Conservation (phyloP, 2,888 invertebrate species). For the Drosophila hawaiiensis region DNA sequence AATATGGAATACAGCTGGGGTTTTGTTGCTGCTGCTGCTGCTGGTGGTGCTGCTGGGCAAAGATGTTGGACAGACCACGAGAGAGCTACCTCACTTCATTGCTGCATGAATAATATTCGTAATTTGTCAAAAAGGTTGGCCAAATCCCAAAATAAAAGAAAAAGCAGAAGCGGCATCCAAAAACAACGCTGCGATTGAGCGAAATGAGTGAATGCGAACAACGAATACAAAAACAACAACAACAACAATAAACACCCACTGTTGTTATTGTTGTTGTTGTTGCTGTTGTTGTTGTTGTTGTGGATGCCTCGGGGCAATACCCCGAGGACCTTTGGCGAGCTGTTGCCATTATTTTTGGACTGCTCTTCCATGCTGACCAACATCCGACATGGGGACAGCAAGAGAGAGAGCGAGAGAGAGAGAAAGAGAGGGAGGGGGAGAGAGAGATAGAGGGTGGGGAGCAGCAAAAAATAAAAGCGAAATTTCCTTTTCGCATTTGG, state of each 20-base stretch:
- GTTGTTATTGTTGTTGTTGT: constrained; percentile 2
- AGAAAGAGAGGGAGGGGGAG: not conserved
- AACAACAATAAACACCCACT: constrained; percentile 46
- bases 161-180: constrained; percentile 60
- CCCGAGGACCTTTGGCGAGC: constrained; percentile 80
- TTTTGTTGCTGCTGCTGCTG: constrained; percentile 27
- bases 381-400: not conserved
- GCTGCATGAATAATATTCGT: constrained; percentile 82
- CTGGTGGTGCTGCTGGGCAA: constrained; percentile 37
- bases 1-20: constrained; percentile 45
- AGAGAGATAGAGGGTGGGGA: not conserved
- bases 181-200: constrained; percentile 76
- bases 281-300: constrained; percentile 18
- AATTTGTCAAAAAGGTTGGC: constrained; percentile 82
- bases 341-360: constrained; percentile 78
- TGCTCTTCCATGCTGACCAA: constrained; percentile 59
- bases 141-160: constrained; percentile 75
- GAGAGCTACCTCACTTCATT: constrained; percentile 79
- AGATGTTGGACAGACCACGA: constrained; percentile 58
- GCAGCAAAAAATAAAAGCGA: constrained; percentile 69
- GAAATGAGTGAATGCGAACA: constrained; percentile 54
- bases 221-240: constrained; percentile 36
- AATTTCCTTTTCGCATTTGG: constrained; percentile 81
- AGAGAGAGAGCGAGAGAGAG: not conserved
- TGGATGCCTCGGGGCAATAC: constrained; percentile 63